Percentiles rank a stretch among this genome's conserved stretches.
phyloP scores from a whole-genome alignment of 2,797 vertebrate genomes.

The Sebastiscus albofasciatus region DNA sequence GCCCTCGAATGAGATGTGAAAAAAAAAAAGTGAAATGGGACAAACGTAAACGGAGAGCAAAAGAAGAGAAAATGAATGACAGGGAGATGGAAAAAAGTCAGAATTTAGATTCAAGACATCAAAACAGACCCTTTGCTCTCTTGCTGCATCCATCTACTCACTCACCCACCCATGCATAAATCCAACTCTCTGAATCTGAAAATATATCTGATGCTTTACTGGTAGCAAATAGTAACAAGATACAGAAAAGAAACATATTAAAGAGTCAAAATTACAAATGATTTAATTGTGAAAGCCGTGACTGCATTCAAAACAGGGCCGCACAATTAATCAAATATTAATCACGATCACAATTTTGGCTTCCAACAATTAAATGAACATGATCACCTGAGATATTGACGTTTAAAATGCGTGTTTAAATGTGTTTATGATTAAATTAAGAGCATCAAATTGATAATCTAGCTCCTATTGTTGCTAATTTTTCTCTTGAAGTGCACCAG shows the following conservation, averaged over 20 bases:
- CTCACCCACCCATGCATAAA: background rate
- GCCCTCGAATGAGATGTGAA: background rate
- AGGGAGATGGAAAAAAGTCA: background rate
- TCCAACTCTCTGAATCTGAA: background rate
- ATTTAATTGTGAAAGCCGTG: no score
- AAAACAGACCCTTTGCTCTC: slow-evolving; percentile 11
- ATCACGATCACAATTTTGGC: no score
- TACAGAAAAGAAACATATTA: background rate
- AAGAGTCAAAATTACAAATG: background rate
- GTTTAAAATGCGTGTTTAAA: no score
- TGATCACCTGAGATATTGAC: no score
- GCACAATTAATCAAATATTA: no score
- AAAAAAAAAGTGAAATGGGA: background rate
- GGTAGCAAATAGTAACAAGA: background rate
- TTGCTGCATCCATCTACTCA: slow-evolving; percentile 1
- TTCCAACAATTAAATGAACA: no score
- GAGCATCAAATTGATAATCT: no score
- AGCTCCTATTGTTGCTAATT: no score
- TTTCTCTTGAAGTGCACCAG: no score
- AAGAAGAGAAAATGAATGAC: background rate
- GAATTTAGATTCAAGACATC: background rate
- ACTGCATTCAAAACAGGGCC: no score
- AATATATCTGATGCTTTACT: background rate
- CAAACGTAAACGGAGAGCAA: background rate
- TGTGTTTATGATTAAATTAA: no score